Evolutionary conservation across 1,140 invertebrate species (phyloP), one percentile per base, ranked within the genome.

Genomic region (Atta colombica): DNA sequence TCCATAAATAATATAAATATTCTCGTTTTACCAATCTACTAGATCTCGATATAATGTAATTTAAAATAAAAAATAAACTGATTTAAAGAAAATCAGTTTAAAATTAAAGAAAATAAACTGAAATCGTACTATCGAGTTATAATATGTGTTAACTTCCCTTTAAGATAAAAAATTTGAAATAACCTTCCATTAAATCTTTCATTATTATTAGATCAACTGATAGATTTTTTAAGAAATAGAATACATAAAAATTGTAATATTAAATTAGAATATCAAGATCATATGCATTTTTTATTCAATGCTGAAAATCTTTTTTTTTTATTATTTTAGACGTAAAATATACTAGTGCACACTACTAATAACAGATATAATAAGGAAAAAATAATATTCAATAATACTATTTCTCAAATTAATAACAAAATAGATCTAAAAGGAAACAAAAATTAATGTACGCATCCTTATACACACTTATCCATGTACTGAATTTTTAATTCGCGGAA

Each of bases 351-450:
- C 21, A 14, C 25, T 74, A 74, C 2, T 39, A 60, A 31, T 8
- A 77, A n/a, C 7, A 77, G 0, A 12, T 45, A 28, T 35, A 21
- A 75, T 12, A 58, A 75, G 12, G 12, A 31, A 39, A 31, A 66
- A 85, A 77, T 51, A 51, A 85, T 16, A 31, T 55, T 31, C 0
- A 72, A 6, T 6, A 31, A 74, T 74, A 75, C 14, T 4, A 16
- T 21, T 55, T 18, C 3, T 31, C 6, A 35, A 2, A 58, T 18
- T 0, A 74, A 31, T 35, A 10, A 21, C 10, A 63, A 77, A 61
- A 61, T 7, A 45, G 35, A 60, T 39, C 3, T 21, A 2, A 53
- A 77, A 39, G 2, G 6, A 77, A 45, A 65, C 60, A 75, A 8
- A 10, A 75, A 16, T 35, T 39, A 16, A 58, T 74, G 58, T 55